Percentiles rank a stretch among this genome's conserved stretches.
Evolutionary conservation across 2,113 vertebrate genomes (phyloP).

Genomic region (Geothlypis trichas): DNA sequence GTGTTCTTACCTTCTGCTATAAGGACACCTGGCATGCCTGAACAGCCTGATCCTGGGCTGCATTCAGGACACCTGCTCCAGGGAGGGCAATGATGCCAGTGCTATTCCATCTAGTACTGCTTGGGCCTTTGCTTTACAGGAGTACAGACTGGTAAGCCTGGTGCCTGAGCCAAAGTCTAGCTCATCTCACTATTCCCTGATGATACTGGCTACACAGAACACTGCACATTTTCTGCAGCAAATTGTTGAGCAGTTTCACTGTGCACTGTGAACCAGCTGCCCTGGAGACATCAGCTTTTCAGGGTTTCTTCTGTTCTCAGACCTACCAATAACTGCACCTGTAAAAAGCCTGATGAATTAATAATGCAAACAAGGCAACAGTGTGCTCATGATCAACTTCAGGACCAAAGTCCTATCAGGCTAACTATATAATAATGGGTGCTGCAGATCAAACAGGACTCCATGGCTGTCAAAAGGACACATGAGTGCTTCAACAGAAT

Average conservation of each 20-base stretch:
- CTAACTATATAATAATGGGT: neutral
- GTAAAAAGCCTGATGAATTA: neutral
- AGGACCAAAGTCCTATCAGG: neutral
- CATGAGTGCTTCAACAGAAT: neutral
- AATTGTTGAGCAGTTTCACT: rapidly evolving
- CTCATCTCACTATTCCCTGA: neutral
- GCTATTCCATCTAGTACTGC: neutral
- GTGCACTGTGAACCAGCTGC: neutral
- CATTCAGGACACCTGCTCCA: neutral
- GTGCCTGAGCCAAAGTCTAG: neutral
- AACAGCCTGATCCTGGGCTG: neutral
- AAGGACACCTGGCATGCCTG: neutral
- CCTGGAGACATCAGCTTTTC: neutral
- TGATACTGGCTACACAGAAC: neutral
- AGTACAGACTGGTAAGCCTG: neutral
- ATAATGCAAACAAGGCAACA: neutral
- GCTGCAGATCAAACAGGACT: rapidly evolving
- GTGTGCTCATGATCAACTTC: neutral
- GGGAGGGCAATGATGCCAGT: neutral
- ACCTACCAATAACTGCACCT: neutral
- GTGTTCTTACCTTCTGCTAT: neutral
- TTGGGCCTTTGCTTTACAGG: neutral
- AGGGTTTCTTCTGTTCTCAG: neutral
- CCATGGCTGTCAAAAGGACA: neutral
- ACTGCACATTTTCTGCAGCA: neutral